Evolutionary conservation across 2,888 invertebrate species (phyloP).

Genomic region (Drosophila histrio): DNA sequence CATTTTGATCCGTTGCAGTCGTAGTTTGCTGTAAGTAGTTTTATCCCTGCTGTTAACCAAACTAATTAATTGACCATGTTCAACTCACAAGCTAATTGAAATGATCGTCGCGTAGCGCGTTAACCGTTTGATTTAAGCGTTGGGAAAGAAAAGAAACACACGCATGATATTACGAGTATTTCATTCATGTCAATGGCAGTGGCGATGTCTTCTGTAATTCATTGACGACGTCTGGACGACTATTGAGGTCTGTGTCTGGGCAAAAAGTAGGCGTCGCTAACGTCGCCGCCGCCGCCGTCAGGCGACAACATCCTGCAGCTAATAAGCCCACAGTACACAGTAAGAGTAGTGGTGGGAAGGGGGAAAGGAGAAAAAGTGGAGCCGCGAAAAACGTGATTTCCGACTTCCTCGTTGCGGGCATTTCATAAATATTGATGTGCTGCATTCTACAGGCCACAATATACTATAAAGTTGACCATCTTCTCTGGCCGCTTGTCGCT

Average conservation of each 20-base stretch:
- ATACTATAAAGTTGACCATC: conserved; percentile 16
- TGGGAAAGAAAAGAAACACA: conserved; percentile 24
- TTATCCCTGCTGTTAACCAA: conserved; percentile 15
- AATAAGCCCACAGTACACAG: conserved; percentile 63
- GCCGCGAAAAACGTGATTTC: conserved; percentile 70
- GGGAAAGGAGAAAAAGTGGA: conserved; percentile 29
- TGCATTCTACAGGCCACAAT: conserved; percentile 31
- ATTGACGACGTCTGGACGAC: conserved; percentile 44
- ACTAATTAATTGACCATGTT: conserved; percentile 51
- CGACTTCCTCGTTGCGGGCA: conserved; percentile 71
- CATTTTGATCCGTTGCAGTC: not conserved
- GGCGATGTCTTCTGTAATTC: conserved; percentile 11
- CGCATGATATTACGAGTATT: conserved; percentile 54
- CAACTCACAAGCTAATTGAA: conserved; percentile 60
- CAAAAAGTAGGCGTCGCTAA: conserved; percentile 72
- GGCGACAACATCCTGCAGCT: conserved; percentile 72
- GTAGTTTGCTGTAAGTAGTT: not conserved
- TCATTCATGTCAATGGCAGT: conserved; percentile 56
- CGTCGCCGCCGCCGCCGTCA: conserved; percentile 25
- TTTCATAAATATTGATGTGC: conserved; percentile 70
- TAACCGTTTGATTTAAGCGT: conserved; percentile 66
- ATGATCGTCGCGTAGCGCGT: conserved; percentile 65
- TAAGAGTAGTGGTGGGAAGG: not conserved
- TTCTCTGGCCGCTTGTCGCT: conserved; percentile 9
- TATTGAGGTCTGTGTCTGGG: conserved; percentile 41